Conservation (phyloP, 2,113 vertebrate species). For the Lates calcarifer region DNA sequence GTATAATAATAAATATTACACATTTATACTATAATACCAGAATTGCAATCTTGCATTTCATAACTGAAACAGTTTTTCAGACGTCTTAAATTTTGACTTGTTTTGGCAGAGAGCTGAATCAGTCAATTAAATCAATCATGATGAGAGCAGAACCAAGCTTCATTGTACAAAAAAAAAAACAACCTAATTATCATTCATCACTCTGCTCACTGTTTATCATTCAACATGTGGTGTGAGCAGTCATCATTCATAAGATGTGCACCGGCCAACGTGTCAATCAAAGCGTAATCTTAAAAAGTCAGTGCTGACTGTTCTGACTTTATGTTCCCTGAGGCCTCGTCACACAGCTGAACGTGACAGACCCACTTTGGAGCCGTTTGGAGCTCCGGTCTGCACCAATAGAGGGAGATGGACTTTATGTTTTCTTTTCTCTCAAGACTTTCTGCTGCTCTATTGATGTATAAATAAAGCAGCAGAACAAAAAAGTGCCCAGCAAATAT, state of each 20-base stretch:
- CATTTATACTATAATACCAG: not conserved
- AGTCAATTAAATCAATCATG: conserved; percentile 8
- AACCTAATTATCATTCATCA: not conserved
- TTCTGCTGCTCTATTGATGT: not conserved
- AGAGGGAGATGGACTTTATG: not conserved
- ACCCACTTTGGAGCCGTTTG: conserved; percentile 11
- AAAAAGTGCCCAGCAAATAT: not conserved
- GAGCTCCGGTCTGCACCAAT: not conserved
- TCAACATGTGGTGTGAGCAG: conserved; percentile 17
- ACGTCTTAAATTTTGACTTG: conserved; percentile 8
- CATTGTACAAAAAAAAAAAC: not conserved
- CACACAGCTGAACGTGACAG: conserved; percentile 3
- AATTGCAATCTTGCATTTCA: not conserved
- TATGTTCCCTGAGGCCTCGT: conserved; percentile 4
- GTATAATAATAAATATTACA: not conserved
- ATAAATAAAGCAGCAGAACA: not conserved
- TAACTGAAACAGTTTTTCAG: not conserved
- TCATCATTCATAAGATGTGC: conserved; percentile 19
- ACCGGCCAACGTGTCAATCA: conserved; percentile 16
- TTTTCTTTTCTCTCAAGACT: not conserved
- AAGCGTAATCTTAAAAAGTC: conserved; percentile 18
- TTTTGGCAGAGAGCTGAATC: conserved; percentile 1
- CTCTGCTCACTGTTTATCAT: conserved; percentile 6
- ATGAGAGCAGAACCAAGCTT: conserved; percentile 19
- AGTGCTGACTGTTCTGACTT: conserved; percentile 22